Evolutionary conservation across 2,888 invertebrate genomes (phyloP), one percentile per base, ranked within the genome.

Genomic region (Pogonocherus hispidulus): DNA sequence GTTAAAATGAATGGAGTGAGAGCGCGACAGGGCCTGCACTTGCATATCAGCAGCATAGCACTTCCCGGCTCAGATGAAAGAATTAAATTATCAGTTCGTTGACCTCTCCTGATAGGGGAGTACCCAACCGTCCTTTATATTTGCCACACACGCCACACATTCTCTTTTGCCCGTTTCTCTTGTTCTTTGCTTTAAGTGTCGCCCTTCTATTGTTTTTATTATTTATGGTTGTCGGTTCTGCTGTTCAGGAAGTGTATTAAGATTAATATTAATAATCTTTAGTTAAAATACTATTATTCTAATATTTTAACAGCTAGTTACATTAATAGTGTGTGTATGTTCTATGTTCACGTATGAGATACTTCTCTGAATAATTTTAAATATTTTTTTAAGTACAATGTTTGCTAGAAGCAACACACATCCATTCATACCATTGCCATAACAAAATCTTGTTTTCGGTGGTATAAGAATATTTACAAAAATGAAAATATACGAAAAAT

Each of bases 11-110:
- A 47, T 27, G 32, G 27, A 52, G 47, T 6, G 35, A 32, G 35
- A 22, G 32, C 18, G 19, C 32, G 14, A 9, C 22, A 16, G 23
- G 22, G 19, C 70, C 63, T 71, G 75, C 71, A 76, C 76, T 77
- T 78, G 79, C 78, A 77, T 76, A 79, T 79, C 76, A 47, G 44
- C 62, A 14, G 74, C 71, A 14, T 72, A 70, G 74, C 76, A 78
- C 78, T 79, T 80, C 79, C 81, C 79, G 77, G 71, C 73, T 71
- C 75, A 79, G 76, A 76, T 79, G 76, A 76, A 80, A 78, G 80
- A 81, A 81, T 81, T 79, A 76, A 81, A 81, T 81, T 81, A 81
- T 81, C 80, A 80, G 81, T 81, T 79, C 80, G 76, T 75, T 78
- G 80, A 81, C 80, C 81, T 41, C 41, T 74, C 69, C 70, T 63